Evolutionary conservation across 1,140 invertebrate species (phyloP).

Genomic region (Drosophila setifemur): DNA sequence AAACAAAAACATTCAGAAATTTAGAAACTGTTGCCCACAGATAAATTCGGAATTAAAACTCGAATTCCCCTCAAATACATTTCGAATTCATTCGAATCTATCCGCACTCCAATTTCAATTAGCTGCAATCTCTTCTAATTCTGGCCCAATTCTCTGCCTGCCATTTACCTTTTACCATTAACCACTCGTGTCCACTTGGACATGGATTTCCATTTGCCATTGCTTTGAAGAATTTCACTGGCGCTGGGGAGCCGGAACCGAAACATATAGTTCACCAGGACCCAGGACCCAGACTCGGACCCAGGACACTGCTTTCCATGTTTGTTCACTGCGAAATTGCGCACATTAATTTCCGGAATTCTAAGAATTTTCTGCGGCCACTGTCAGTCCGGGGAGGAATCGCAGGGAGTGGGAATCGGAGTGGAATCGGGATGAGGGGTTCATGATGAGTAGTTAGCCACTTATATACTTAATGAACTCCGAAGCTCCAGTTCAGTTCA

Average conservation of each 20-base stretch:
- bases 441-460: conserved; percentile 33
- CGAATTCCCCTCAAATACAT: too few species aligned
- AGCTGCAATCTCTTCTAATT: conserved; percentile 29
- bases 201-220: neutral
- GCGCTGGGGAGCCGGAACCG: neutral
- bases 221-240: conserved; percentile 1
- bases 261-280: conserved; percentile 45
- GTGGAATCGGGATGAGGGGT: too few species aligned
- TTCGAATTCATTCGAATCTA: too few species aligned
- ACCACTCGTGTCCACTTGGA: neutral
- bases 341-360: conserved; percentile 68
- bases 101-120: conserved; percentile 8
- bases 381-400: conserved; percentile 2
- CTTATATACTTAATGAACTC: conserved; percentile 33
- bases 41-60: neutral
- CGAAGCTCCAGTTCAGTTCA: neutral
- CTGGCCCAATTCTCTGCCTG: neutral
- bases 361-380: conserved; percentile 25
- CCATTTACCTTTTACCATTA: conserved; percentile 1
- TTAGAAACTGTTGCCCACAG: neutral
- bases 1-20: neutral
- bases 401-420: neutral
- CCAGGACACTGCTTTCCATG: neutral
- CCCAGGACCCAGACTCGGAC: too few species aligned
- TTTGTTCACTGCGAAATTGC: conserved; percentile 47